Conservation (phyloP, 2,888 invertebrate genomes). For the Pterostichus niger region DNA sequence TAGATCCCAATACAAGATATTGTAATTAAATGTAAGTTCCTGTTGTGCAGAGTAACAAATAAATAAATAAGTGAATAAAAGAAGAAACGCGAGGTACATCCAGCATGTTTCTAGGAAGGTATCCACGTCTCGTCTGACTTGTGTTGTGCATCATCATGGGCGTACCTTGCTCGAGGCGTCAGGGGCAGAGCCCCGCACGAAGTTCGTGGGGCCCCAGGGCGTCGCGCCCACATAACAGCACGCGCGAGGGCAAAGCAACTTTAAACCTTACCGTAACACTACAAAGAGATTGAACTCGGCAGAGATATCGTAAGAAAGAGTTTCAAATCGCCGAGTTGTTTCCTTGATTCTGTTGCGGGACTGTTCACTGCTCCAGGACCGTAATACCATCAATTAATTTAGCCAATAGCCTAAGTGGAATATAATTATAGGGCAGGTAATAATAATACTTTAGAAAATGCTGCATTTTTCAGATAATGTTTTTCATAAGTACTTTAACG, state of each 20-base stretch:
- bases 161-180: not conserved
- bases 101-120: too few relatives aligned
- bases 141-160: not conserved
- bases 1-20: too few relatives aligned
- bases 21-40: too few relatives aligned
- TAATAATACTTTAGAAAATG: not conserved
- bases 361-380: not conserved
- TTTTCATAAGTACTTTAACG: too few relatives aligned
- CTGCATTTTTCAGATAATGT: too few relatives aligned
- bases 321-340: not conserved
- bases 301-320: too few relatives aligned
- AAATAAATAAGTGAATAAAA: too few relatives aligned
- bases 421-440: constrained; percentile 1
- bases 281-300: too few relatives aligned
- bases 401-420: not conserved
- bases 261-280: not conserved
- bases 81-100: too few relatives aligned
- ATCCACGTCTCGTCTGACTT: not conserved
- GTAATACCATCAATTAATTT: not conserved
- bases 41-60: too few relatives aligned
- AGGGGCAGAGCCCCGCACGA: not conserved
- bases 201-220: constrained; percentile 11
- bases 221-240: constrained; percentile 15
- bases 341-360: not conserved
- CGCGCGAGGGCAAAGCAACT: not conserved